Conservation (phyloP, 2,888 invertebrate genomes). For the Heliconius cydno region DNA sequence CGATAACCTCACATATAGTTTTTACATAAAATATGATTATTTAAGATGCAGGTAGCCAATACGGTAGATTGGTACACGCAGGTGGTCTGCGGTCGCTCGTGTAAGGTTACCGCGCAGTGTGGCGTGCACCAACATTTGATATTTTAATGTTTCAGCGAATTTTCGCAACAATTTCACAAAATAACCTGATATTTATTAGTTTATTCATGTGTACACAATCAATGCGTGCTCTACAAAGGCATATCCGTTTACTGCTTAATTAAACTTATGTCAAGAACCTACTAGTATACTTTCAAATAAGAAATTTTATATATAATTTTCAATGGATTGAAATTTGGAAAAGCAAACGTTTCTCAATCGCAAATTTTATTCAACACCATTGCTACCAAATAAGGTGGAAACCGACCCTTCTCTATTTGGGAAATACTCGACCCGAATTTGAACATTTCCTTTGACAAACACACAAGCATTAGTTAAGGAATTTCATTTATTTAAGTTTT, state of each 20-base stretch:
- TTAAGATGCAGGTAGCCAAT: constrained; percentile 6
- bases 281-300: background rate
- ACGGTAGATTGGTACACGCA: constrained; percentile 29
- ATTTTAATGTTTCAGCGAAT: constrained; percentile 31
- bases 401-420: constrained; percentile 27
- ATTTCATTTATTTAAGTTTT: background rate
- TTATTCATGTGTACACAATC: constrained; percentile 27
- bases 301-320: background rate
- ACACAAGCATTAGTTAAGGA: constrained; percentile 17
- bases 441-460: constrained; percentile 29
- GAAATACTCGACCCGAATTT: constrained; percentile 31
- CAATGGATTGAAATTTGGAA: background rate
- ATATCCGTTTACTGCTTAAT: background rate
- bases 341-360: background rate
- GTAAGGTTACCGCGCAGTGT: constrained; percentile 28
- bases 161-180: constrained; percentile 35
- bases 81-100: constrained; percentile 41
- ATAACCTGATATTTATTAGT: constrained; percentile 25
- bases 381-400: constrained; percentile 26
- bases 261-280: background rate
- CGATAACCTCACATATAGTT: no score
- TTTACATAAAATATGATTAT: background rate
- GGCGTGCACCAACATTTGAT: constrained; percentile 27
- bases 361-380: constrained; percentile 5
- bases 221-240: constrained; percentile 4